Evolutionary conservation across 1,140 invertebrate genomes (phyloP).

Genomic region (Apis dorsata): DNA sequence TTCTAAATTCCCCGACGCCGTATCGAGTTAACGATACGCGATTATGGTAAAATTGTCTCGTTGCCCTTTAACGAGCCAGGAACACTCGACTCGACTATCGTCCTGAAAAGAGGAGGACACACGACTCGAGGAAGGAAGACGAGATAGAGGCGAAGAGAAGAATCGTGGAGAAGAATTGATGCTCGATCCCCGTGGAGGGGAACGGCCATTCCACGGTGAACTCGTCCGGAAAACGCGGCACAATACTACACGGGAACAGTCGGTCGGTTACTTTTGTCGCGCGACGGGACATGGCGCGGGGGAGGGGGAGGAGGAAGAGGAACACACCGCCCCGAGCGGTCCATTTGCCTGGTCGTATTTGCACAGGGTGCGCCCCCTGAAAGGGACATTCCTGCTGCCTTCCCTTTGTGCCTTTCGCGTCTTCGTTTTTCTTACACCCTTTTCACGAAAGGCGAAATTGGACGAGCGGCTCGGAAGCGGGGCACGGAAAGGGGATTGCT

Average conservation of each 20-base stretch:
- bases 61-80: neutral
- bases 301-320: slow-evolving; percentile 5
- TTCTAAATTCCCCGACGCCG: neutral
- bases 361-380: slow-evolving; percentile 29
- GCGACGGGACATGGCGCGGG: slow-evolving; percentile 8
- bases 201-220: neutral
- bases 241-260: slow-evolving; percentile 6
- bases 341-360: slow-evolving; percentile 50
- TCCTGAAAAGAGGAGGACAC: neutral
- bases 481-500: neutral
- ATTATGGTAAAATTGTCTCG: neutral
- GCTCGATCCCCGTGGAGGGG: neutral
- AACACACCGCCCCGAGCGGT: slow-evolving; percentile 29
- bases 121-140: neutral
- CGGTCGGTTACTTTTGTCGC: slow-evolving; percentile 32
- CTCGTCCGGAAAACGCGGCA: slow-evolving; percentile 13
- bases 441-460: slow-evolving; percentile 22
- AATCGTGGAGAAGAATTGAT: neutral
- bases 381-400: slow-evolving; percentile 14
- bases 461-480: neutral
- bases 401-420: slow-evolving; percentile 17
- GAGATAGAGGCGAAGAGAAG: neutral
- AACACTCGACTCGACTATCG: neutral
- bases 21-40: neutral
- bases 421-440: slow-evolving; percentile 31